A percentile compares a stretch with the other conserved stretches of the same genome.
Conservation (phyloP, 2,797 vertebrate species). For the Tenualosa ilisha region DNA sequence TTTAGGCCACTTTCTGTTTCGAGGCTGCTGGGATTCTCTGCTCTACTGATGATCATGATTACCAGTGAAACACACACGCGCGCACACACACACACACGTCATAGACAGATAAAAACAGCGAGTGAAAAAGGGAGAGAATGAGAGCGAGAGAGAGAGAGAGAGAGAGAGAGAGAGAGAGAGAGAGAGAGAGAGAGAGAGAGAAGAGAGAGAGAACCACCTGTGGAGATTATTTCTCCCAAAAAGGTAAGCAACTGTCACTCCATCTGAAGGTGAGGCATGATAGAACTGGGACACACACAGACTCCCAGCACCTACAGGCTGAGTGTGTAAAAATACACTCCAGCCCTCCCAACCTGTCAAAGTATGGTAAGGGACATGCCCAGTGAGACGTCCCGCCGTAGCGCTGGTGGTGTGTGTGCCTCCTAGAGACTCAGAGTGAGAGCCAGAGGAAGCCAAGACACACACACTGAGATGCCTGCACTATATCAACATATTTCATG, state of each 20-base stretch:
- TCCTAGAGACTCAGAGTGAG: too few relatives aligned
- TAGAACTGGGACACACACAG: not conserved
- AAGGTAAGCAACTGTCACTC: not conserved
- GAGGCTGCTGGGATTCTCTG: too few relatives aligned
- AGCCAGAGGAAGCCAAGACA: too few relatives aligned
- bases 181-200: conserved; percentile 1
- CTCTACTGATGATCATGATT: too few relatives aligned
- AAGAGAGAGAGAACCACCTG: not conserved
- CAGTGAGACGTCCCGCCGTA: not conserved
- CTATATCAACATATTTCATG: too few relatives aligned
- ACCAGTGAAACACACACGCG: not conserved
- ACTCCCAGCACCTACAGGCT: not conserved
- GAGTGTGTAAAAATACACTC: conserved; percentile 2
- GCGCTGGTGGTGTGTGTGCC: too few relatives aligned
- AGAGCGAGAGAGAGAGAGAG: not conserved
- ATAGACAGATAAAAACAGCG: not conserved
- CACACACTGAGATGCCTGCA: too few relatives aligned
- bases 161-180: not conserved
- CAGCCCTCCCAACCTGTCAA: not conserved
- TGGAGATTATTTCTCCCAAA: not conserved
- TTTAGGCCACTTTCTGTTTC: too few relatives aligned
- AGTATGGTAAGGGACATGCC: not conserved
- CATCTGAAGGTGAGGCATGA: not conserved
- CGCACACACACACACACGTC: not conserved
- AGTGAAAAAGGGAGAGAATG: not conserved